Percentiles rank a stretch among this genome's conserved stretches.
These are phyloP conservation scores for Chelmon rostratus DNA, from an alignment of 2,797 vertebrate genomes.

Conservation along the genomic window DNA sequence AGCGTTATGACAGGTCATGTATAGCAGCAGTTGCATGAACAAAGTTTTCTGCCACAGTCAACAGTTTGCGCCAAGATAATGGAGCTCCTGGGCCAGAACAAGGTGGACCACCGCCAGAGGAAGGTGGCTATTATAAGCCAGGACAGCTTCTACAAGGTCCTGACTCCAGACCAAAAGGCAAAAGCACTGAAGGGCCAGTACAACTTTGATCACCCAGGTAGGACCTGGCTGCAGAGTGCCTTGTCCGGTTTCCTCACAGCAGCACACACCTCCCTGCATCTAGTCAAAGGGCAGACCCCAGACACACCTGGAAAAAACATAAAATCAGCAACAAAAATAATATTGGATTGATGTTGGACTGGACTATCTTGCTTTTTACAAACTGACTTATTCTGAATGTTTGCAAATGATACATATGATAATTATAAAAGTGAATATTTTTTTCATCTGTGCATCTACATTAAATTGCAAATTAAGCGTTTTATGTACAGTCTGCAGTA, in stretches of 20 bases:
- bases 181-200: conserved; percentile 96
- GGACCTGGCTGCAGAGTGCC: background rate
- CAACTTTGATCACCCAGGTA: conserved; percentile 98
- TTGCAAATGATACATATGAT: background rate
- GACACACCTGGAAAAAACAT: no score
- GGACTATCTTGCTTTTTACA: background rate
- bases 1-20: background rate
- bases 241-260: background rate
- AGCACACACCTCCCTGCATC: background rate
- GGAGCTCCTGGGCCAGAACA: conserved; percentile 97
- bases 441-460: background rate
- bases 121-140: conserved; percentile 96
- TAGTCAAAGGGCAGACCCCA: background rate
- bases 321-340: background rate
- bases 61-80: conserved; percentile 99
- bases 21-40: background rate
- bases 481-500: background rate
- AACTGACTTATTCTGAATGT: background rate
- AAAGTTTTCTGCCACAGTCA: conserved; percentile 83
- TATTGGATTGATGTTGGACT: background rate
- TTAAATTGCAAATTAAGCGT: background rate
- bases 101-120: conserved; percentile 94
- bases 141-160: conserved; percentile 95
- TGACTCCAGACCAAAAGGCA: conserved; percentile 93
- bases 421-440: background rate